Conservation (phyloP, 2,797 vertebrate species). For the Microctenopoma lineatum region DNA sequence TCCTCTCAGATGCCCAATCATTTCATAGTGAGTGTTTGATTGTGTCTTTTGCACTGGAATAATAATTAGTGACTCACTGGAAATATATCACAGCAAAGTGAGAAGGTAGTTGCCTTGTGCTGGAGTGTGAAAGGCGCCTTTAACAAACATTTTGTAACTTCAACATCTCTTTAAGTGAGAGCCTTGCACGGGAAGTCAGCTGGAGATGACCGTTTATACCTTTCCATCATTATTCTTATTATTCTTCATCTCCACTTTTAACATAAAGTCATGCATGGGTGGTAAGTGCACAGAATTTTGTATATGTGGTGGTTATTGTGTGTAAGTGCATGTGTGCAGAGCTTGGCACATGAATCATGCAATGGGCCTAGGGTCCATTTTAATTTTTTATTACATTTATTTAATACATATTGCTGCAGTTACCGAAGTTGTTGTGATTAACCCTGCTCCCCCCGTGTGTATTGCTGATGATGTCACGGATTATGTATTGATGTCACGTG, state of each 20-base stretch:
- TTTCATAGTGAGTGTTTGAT: constrained; percentile 52
- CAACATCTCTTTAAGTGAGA: constrained; percentile 1
- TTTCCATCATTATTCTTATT: background rate
- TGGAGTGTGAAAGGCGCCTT: background rate
- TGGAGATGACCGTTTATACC: constrained; percentile 6
- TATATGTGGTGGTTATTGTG: too few species aligned
- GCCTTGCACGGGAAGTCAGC: background rate
- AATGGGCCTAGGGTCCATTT: too few species aligned
- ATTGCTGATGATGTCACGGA: too few species aligned
- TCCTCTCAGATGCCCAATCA: constrained; percentile 46
- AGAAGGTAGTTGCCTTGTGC: constrained; percentile 2
- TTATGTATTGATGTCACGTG: too few species aligned
- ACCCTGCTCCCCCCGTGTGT: too few species aligned
- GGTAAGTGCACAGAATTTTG: too few species aligned
- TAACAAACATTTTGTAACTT: constrained; percentile 29
- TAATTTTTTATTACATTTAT: too few species aligned
- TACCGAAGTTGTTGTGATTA: too few species aligned
- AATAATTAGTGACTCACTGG: constrained; percentile 32
- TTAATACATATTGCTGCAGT: too few species aligned
- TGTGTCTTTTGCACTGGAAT: constrained; percentile 26
- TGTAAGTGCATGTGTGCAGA: too few species aligned
- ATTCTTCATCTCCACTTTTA: background rate
- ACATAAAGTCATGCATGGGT: background rate
- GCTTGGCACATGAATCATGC: too few species aligned
- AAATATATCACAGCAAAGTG: constrained; percentile 21